phyloP scores from a whole-genome alignment of 64 coral and sea anemone species.

The Actinia equina region DNA sequence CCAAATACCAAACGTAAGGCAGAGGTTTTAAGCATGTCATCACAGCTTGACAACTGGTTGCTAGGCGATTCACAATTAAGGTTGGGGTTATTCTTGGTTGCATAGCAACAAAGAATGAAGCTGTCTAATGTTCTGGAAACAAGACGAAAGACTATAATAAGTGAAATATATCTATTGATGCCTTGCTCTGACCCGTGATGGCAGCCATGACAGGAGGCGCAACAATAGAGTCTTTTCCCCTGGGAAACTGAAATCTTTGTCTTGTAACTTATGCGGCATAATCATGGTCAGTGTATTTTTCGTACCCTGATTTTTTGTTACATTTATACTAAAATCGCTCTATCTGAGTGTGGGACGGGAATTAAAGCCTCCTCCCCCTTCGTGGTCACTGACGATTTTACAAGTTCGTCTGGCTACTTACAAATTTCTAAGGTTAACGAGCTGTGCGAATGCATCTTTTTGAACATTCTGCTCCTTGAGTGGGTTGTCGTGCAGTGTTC shows the following conservation, averaged over 20 bases:
- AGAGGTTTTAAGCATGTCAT: background rate
- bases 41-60: conserved; percentile 21
- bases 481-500: background rate
- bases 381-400: no score
- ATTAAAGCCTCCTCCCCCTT: no score
- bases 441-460: background rate
- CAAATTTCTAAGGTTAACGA: background rate
- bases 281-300: no score
- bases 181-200: no score
- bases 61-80: background rate
- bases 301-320: no score
- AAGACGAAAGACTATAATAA: background rate
- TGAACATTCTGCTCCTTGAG: background rate
- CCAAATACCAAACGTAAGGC: conserved; percentile 19
- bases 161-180: no score
- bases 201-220: no score
- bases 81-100: background rate
- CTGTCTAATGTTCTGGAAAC: background rate
- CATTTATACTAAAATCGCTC: no score
- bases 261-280: no score
- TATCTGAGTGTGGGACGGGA: no score
- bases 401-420: background rate
- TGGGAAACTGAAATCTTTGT: no score
- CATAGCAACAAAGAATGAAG: conserved; percentile 2
- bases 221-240: no score